Evolutionary conservation across 2,888 invertebrate species (phyloP), one percentile per base, ranked within the genome.

Genomic region (Ophion costatus): DNA sequence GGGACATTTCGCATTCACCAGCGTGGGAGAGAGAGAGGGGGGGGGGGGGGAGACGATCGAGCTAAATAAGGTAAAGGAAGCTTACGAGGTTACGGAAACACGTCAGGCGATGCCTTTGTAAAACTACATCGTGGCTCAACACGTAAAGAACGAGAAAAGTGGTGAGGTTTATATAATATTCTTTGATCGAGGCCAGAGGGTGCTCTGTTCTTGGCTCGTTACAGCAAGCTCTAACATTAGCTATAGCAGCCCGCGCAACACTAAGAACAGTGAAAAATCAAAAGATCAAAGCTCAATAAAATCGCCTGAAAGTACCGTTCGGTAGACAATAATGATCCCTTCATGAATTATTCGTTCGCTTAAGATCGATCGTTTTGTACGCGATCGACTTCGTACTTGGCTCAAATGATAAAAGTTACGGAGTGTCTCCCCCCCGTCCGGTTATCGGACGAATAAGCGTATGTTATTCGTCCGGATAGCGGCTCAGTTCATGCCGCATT

Each of bases 1-100:
- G 59, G 29, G 61, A 51, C 71, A 71, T 80, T 83, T 80, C 61
- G 66, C 75, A 76, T 83, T 76, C 80, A 76, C 45, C 70, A 20
- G n/a, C 59, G 22, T 63, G 59, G 64, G 66, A 71, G 67, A 29
- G 75, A n/a, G 22, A 11, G 59, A 20, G 59, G 42, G 17, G 11
- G 33, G 56, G n/a, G n/a, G 56, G 17, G 38, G 57, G 24, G 63
- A 51, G 63, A 64, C 42, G 22, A 6, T 33, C 24, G 64, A 56
- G 56, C 29, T 38, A 75, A 61, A 64, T 38, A 51, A 33, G 33
- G 38, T 51, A 51, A 59, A 63, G 33, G 70, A 73, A 73, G 73
- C 66, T 73, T 74, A 74, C 57, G 66, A 74, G 59, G 73, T 74
- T 74, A 74, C 66, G 59, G 67, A 66, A 80, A 74, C 80, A 66